These are phyloP conservation scores for Oceanodroma tethys DNA, from an alignment of 2,113 vertebrate species.

Conservation along the genomic window DNA sequence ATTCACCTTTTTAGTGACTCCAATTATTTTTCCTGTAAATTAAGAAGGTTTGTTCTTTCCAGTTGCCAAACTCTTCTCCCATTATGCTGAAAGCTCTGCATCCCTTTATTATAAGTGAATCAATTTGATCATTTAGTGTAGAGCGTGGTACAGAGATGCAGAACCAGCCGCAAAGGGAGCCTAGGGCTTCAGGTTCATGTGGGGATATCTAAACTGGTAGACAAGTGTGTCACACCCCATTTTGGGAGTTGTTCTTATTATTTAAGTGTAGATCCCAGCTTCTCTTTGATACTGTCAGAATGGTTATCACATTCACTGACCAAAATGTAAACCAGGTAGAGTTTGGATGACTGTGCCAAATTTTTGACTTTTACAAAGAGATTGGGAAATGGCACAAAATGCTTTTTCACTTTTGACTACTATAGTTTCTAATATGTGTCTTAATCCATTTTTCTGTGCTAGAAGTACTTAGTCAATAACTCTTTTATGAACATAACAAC, in stretches of 20 bases:
- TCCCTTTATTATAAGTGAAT: not conserved
- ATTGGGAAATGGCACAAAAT: not conserved
- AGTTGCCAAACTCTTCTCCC: not conserved
- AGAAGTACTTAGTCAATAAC: not conserved
- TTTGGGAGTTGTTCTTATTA: not conserved
- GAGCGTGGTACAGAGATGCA: not conserved
- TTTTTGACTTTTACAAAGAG: not conserved
- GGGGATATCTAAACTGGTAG: not conserved
- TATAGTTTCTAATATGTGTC: not conserved
- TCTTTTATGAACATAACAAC: not conserved
- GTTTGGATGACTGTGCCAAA: not conserved
- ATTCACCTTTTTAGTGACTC: not conserved
- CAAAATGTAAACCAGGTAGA: not conserved
- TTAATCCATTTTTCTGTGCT: not conserved
- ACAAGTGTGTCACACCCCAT: not conserved
- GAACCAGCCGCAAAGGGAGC: not conserved
- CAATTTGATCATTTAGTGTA: not conserved
- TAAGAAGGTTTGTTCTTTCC: not conserved
- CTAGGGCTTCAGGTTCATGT: not conserved
- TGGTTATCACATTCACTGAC: fast-evolving
- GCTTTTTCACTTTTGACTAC: not conserved
- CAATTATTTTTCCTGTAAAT: not conserved
- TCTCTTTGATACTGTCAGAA: not conserved
- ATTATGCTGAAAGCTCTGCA: not conserved
- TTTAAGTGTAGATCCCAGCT: not conserved